Evolutionary conservation across 2,888 invertebrate genomes (phyloP).

Genomic region (Corythucha ciliata): DNA sequence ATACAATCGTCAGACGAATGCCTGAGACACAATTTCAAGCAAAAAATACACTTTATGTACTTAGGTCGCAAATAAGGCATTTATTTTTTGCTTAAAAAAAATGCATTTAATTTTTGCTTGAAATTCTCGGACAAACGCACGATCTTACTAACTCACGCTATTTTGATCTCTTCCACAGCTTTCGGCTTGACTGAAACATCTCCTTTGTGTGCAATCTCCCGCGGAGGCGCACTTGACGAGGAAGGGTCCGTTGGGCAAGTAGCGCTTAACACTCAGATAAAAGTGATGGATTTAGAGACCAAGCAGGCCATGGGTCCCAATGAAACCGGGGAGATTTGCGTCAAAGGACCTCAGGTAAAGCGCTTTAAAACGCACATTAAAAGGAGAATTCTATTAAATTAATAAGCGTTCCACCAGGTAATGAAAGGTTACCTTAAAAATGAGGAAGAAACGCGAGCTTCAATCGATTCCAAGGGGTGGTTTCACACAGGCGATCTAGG

Average conservation of each 20-base stretch:
- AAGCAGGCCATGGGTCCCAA: conserved; percentile 49
- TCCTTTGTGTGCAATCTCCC: conserved; percentile 53
- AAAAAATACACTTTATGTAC: too few relatives aligned
- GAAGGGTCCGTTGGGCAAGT: conserved; percentile 48
- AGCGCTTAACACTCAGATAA: conserved; percentile 57
- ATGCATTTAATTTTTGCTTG: conserved; percentile 40
- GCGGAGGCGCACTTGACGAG: conserved; percentile 42
- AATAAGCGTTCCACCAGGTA: too few relatives aligned
- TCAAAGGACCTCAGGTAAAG: conserved; percentile 67
- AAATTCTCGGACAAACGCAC: conserved; percentile 9
- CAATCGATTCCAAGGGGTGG: conserved; percentile 67
- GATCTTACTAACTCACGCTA: neutral
- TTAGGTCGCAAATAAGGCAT: too few relatives aligned
- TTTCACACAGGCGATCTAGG: conserved; percentile 69
- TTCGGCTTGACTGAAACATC: conserved; percentile 47
- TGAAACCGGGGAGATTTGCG: conserved; percentile 59
- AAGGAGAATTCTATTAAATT: too few relatives aligned
- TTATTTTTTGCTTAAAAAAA: too few relatives aligned
- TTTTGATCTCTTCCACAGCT: conserved; percentile 25
- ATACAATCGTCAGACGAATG: too few relatives aligned
- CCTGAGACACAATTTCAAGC: too few relatives aligned
- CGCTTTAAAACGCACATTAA: too few relatives aligned
- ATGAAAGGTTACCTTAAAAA: conserved; percentile 76
- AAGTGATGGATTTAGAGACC: conserved; percentile 50
- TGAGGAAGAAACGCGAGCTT: conserved; percentile 60